Percentiles rank a stretch among this genome's conserved stretches.
Evolutionary conservation across 2,113 vertebrate species (phyloP).

Genomic region (Alexandromys fortis): DNA sequence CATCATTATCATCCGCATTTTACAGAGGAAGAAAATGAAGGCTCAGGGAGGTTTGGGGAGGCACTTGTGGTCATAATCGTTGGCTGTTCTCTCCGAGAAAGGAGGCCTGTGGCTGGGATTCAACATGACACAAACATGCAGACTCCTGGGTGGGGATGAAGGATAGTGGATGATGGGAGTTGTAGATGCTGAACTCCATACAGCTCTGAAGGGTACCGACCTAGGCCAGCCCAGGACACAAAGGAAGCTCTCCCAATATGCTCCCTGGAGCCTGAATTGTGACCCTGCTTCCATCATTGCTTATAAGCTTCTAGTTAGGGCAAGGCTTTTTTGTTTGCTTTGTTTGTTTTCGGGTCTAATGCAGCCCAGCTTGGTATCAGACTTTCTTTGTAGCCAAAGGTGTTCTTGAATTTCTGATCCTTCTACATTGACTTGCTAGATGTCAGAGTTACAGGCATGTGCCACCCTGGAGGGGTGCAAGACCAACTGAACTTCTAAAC

Average conservation of each 20-base stretch:
- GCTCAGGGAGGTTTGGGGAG: background rate
- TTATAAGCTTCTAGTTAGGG: background rate
- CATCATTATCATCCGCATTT: slow-evolving; percentile 46
- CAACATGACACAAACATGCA: rapidly evolving
- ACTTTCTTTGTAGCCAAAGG: background rate
- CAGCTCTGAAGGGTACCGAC: background rate
- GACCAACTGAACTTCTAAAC: background rate
- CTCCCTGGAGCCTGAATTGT: background rate
- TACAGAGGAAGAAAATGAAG: slow-evolving; percentile 39
- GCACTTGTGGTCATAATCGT: background rate
- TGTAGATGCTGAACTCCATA: background rate
- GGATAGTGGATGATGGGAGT: background rate
- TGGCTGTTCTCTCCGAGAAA: background rate
- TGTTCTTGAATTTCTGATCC: background rate
- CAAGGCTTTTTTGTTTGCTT: no score
- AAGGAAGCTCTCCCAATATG: background rate
- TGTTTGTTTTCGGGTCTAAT: background rate
- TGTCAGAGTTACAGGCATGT: background rate
- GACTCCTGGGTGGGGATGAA: background rate
- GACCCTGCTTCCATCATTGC: background rate
- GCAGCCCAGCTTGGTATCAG: background rate
- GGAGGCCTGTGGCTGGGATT: background rate
- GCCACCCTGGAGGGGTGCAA: background rate
- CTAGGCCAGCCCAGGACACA: background rate
- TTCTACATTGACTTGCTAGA: no score